Base-by-base conservation (phyloP, 2,888 invertebrate species). In the Cephus rjabovi region DNA sequence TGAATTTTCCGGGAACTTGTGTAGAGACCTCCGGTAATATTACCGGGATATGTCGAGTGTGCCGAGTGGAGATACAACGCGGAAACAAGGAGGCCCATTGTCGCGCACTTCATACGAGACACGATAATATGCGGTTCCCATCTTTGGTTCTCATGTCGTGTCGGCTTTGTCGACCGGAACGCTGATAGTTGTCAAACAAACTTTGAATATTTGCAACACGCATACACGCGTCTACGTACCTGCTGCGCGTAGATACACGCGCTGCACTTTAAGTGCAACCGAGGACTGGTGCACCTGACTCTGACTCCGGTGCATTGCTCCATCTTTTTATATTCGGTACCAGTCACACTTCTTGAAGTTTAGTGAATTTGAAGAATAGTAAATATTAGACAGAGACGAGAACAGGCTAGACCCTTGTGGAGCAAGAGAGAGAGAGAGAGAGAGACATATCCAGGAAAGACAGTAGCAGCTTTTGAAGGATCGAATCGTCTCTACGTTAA, bases 21-120 rank as follows among this genome's bases (percentile, higher is more conserved):
- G 40, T 15, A 15, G 4, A 15, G 40, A 15, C 15, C 40, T 15
- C 40, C 40, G 40, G 40, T 15, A 40, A 40, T 15, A 40, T 40
- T 40, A 6, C 15, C 40, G 40, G 40, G 40, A 40, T 40, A 40
- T 1, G 40, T 40, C 40, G 40, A 40, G 40, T 40, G 15, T 40
- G 40, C 40, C 40, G 40, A 40, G 40, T 40, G 40, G 40, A 79
- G 79, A 76, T 81, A 80, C 86, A 86, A 89, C 83, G 87, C 88
- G 89, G 89, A 90, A 90, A 89, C 88, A 88, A 88, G 84, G 86
- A 76, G 73, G 82, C 83, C 83, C 86, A 87, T 87, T 88, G 87
- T 89, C 84, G 85, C 79, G 79, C 77, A 83, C 75, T 78, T 34
- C 71, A 33, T 31, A 40, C 70, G 68, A 34, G 75, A 69, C 74